Base-by-base conservation (phyloP, 2,113 vertebrate genomes). In the Cochlearius cochlearius region DNA sequence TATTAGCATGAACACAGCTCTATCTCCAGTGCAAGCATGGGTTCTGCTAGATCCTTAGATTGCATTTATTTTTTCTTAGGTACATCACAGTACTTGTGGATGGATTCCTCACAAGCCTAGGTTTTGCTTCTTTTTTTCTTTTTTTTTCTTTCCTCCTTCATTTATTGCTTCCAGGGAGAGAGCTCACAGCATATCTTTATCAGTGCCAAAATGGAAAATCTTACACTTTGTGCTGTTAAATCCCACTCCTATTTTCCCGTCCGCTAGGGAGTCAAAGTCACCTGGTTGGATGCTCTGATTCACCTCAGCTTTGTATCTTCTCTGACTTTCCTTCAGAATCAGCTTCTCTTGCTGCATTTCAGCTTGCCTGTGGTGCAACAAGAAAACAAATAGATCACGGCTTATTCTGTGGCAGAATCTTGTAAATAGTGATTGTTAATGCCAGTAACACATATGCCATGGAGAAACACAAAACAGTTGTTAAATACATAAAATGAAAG, bases 361-460 rank as follows among this genome's bases (percentile, higher is more conserved):
- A 38, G 43, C 29, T 62, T 71, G 47, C 25, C 52, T 45, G 43
- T 12, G 45, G 14, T 27, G 13, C 34, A 45, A 34, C 20, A 47
- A 71, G n/a, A 11, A 64, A 72, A 34, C 23, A 64, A 47, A 67
- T 22, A 63, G 5, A 4, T 66, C 0, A 12, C 38, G 29, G 38
- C 5, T 72, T 29, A 13, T 50, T 58, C 56, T 67, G 23, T 26
- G 58, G n/a, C 26, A 90, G 66, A 41, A 36, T 23, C 43, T 16
- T 55, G 50, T 34, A 55, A 74, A 82, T 47, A 49, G 59, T 25
- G 27, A 30, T 53, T 64, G 38, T 25, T 58, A 53, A 30, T 50
- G 39, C n/a, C 55, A 49, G 21, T 34, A 60, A 15, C 34, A 7
- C 3, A 0, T 23, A 32, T 15, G 32, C 45, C 38, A 5, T 0